Evolutionary conservation across 1,140 invertebrate genomes (phyloP), one percentile per base, ranked within the genome.

Genomic region (Drosophila elegans): DNA sequence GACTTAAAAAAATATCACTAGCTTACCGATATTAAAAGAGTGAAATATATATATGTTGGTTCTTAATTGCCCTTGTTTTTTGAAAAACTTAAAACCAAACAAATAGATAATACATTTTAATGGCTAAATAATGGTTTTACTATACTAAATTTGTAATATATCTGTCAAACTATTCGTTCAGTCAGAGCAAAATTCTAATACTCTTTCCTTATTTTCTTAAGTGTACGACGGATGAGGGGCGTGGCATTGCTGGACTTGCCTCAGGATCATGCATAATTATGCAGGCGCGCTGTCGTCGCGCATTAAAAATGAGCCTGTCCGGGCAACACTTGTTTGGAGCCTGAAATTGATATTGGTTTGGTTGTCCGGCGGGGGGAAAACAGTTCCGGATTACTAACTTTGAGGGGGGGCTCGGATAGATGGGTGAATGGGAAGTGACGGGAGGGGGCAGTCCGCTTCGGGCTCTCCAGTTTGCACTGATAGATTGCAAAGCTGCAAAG

Each of bases 251-350:
- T 25, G 38, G 5, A 56, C 52, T 62, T 27, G 73, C 57, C 66
- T 60, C 53, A 51, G 85, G 54, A 84, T 89, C 85, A 74, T 84
- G 84, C 74, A 90, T 89, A 89, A 90, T 89, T 89, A 89, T 89
- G 84, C 80, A 78, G 52, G 76, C 75, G 48, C 67, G 67, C 73
- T 89, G 84, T 80, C 84, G 84, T 74, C 72, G 85, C 84, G 76
- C 73, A 89, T 88, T 84, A 84, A 84, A 88, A 88, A 88, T 88
- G 84, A 80, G 84, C 75, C 66, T 45, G 45, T 21, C 41, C 52
- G 41, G 82, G 56, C 74, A 72, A 78, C 75, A 72, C 75, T 77
- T 77, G 74, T 77, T 77, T 76, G 60, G 45, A 75, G 66, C 45
- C 61, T 79, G 84, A 86, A 89, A 86, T 89, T 83, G 83, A 89